Percentiles rank a stretch among this genome's conserved stretches.
Conservation (phyloP, 2,797 vertebrate species). For the Chelon labrosus region DNA sequence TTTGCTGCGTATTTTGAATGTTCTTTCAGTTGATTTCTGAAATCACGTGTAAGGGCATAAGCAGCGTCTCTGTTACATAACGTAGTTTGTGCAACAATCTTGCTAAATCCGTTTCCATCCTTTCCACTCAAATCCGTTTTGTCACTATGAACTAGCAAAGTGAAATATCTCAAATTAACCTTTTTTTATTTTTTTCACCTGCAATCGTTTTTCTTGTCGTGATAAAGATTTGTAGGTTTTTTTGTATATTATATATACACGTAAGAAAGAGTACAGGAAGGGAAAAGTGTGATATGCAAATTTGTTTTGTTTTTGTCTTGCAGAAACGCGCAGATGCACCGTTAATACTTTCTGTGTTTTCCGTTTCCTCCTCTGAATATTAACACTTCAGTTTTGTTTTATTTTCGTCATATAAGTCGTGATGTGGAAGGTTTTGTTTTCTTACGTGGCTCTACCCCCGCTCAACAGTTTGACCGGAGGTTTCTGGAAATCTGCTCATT, state of each 20-base stretch:
- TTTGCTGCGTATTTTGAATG: conserved; percentile 26
- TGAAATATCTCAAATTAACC: conserved; percentile 19
- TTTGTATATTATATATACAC: conserved; percentile 82
- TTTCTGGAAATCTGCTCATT: conserved; percentile 18
- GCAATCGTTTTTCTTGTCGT: conserved; percentile 27
- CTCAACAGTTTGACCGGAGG: conserved; percentile 8
- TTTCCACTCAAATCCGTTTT: neutral
- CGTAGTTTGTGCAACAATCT: conserved; percentile 31
- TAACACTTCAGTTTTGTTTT: neutral
- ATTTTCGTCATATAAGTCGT: neutral
- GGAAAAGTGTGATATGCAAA: conserved; percentile 37
- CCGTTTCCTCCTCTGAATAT: conserved; percentile 1
- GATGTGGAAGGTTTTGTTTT: conserved; percentile 13
- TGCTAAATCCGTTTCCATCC: conserved; percentile 9
- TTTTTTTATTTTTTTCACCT: conserved; percentile 23
- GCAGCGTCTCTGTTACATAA: conserved; percentile 13
- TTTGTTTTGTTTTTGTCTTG: neutral
- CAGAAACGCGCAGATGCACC: neutral
- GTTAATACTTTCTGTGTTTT: neutral
- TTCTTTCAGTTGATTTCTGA: conserved; percentile 5
- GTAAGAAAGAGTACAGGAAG: conserved; percentile 37
- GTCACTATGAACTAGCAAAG: conserved; percentile 18
- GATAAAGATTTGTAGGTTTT: conserved; percentile 35
- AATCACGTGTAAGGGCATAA: conserved; percentile 1
- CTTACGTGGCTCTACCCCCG: too few species aligned